Conservation (phyloP, 2,113 vertebrate species). For the Marmota flaviventris region DNA sequence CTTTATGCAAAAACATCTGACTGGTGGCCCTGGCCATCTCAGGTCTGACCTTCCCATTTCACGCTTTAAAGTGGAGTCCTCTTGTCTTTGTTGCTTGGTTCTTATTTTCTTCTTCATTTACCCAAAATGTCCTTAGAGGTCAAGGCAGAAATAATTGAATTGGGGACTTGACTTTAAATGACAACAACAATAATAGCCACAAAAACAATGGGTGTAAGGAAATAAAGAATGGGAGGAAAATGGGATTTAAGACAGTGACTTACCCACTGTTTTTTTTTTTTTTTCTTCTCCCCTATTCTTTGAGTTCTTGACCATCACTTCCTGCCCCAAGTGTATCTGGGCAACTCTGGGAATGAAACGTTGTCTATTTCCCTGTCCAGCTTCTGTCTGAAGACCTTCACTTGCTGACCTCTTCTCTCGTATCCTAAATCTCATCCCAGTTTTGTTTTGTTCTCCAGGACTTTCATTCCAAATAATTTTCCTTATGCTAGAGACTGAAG, state of each 20-base stretch:
- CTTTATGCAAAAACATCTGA: slow-evolving; percentile 10
- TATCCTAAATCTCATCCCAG: background rate
- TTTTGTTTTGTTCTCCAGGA: background rate
- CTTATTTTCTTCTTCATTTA: background rate
- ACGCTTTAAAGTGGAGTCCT: background rate
- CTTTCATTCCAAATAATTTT: slow-evolving; percentile 60
- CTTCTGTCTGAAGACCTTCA: background rate
- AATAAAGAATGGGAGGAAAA: background rate
- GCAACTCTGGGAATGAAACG: background rate
- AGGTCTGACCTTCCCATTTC: slow-evolving; percentile 67
- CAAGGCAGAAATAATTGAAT: background rate
- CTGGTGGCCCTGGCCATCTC: background rate
- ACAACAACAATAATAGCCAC: background rate
- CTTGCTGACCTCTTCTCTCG: background rate
- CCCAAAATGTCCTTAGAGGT: background rate
- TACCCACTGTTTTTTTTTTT: background rate
- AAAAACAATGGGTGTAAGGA: background rate
- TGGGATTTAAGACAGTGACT: background rate
- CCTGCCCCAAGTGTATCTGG: background rate
- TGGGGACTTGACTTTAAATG: background rate
- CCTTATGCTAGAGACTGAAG: background rate
- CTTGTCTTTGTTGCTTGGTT: background rate
- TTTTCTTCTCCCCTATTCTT: background rate
- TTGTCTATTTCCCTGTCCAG: background rate
- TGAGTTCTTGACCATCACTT: background rate